Base-by-base conservation (phyloP, 1,140 invertebrate species). In the Formica exsecta region DNA sequence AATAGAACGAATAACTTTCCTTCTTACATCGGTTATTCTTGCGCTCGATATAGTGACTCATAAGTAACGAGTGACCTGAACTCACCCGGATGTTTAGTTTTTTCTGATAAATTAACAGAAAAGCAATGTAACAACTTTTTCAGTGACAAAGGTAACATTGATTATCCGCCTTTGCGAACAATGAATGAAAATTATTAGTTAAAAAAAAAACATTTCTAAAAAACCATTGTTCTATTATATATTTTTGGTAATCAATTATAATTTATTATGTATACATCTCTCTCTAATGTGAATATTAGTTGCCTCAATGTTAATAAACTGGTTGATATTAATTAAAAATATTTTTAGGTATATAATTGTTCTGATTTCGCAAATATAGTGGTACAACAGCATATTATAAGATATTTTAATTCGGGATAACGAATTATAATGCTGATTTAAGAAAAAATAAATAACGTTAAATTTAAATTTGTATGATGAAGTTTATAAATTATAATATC, bases 1-100 rank as follows among this genome's bases (percentile, higher is more conserved):
- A 22, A 22, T 22, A 22, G 22, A 70, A 70, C 77, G 48, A 25
- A 70, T 57, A 80, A 80, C 65, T 70, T 80, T 80, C 48, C 6
- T 80, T 57, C 44, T 59, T 22, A 36, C 36, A 36, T 32, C 36
- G 38, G 16, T 80, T 70, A 64, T 80, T 70, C 65, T 70, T 70
- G 64, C 76, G 65, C 36, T 57, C 36, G 36, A 70, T 80, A 41
- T 29, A 70, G 64, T 32, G 16, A 70, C 32, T 29, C 7, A 13
- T 70, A 48, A 77, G 19, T 59, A 70, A 80, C 64, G 64, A 41
- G 32, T 16, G 9, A 80, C 22, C 22, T 8, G 51, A 38, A 70
- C 16, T 80, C 6, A 9, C 16, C 4, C 9, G 64, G 36, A 29
- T 79, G 62, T 70, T 80, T 41, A 80, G 36, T 70, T 70, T 80